These are phyloP conservation scores for Notarius lentiginosus DNA, from an alignment of 2,113 vertebrate genomes.

Conservation along the genomic window DNA sequence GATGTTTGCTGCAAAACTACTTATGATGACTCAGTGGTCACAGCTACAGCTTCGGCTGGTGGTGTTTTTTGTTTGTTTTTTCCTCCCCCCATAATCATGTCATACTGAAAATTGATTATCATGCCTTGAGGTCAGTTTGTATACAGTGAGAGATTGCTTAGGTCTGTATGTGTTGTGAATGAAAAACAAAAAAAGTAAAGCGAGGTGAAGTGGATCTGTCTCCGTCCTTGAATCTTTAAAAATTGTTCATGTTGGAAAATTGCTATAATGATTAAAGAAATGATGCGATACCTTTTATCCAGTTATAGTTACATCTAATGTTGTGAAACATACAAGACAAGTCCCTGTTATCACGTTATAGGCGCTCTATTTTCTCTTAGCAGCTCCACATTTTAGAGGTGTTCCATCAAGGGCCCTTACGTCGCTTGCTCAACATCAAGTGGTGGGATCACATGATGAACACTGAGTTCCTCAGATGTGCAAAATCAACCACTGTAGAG, in stretches of 20 bases:
- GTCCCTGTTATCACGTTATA: background rate
- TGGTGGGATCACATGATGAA: no score
- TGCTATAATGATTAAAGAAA: background rate
- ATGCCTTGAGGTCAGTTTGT: conserved; percentile 10
- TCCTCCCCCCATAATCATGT: background rate
- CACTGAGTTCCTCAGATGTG: no score
- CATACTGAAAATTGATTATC: conserved; percentile 12
- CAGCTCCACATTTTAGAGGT: no score
- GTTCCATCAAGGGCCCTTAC: no score
- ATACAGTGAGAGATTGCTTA: background rate
- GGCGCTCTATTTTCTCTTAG: background rate
- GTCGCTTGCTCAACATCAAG: no score
- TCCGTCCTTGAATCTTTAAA: background rate
- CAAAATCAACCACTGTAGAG: no score
- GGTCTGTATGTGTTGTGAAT: background rate
- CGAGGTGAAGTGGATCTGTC: background rate
- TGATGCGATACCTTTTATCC: background rate
- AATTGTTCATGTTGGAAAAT: no score
- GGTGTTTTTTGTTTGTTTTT: background rate
- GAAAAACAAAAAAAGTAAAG: background rate
- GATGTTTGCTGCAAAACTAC: background rate
- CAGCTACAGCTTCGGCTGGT: background rate
- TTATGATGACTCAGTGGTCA: background rate
- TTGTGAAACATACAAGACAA: background rate
- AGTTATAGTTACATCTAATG: background rate